These are phyloP conservation scores for Romanogobio albipinnatus DNA, from an alignment of 2,113 vertebrate species.

Conservation along the genomic window DNA sequence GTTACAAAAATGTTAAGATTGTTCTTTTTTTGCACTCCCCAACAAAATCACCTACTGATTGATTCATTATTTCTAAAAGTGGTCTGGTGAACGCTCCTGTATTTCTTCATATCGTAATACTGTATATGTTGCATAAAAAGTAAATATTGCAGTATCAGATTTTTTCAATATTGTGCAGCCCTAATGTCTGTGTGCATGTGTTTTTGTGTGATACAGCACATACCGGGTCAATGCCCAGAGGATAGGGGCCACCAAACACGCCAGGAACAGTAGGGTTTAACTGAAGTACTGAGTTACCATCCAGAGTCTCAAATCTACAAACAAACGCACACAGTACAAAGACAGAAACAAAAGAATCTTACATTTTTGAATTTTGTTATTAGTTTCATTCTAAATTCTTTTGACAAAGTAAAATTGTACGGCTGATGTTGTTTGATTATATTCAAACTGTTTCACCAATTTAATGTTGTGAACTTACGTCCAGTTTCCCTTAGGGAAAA, in stretches of 20 bases:
- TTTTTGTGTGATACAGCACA: constrained; percentile 62
- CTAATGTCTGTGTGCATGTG: background rate
- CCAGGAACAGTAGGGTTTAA: constrained; percentile 86
- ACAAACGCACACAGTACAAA: too few relatives aligned
- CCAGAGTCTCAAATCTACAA: constrained; percentile 78
- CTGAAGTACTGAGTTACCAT: constrained; percentile 82
- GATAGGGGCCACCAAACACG: constrained; percentile 92
- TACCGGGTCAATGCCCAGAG: constrained; percentile 96
- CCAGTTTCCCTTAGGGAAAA: constrained; percentile 84
- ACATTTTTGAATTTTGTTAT: background rate
- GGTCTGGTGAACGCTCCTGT: too few relatives aligned
- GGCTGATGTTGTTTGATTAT: background rate
- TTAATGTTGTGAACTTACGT: constrained; percentile 81
- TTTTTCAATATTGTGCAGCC: too few relatives aligned
- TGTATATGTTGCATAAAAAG: too few relatives aligned
- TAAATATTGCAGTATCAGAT: too few relatives aligned
- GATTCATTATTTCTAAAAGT: too few relatives aligned
- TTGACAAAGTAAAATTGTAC: background rate
- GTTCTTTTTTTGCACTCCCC: too few relatives aligned
- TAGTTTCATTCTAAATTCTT: background rate
- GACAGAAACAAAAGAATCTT: too few relatives aligned
- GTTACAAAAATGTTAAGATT: background rate
- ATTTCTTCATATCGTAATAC: too few relatives aligned
- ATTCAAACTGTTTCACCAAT: background rate
- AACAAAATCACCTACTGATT: too few relatives aligned